These are phyloP conservation scores for Megaceryle maxima DNA, from an alignment of 2,113 vertebrate species.

Conservation along the genomic window DNA sequence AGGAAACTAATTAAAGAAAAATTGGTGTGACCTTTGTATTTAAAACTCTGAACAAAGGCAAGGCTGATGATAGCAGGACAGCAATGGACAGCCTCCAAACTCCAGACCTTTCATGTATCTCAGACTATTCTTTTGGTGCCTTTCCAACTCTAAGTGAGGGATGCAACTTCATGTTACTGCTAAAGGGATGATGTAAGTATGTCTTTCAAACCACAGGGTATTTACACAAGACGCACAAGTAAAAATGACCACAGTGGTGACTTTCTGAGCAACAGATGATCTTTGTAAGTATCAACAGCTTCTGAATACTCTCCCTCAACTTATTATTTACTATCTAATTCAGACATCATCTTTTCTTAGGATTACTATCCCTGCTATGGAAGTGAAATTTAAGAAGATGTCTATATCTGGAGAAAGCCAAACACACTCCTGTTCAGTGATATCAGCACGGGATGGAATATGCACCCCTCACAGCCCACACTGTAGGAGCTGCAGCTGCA, in stretches of 20 bases:
- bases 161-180: not conserved
- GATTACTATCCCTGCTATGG: not conserved
- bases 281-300: not conserved
- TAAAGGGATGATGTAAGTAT: not conserved
- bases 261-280: not conserved
- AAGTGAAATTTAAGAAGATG: not conserved
- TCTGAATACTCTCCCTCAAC: not conserved
- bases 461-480: not conserved
- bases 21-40: not conserved
- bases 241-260: not conserved
- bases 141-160: not conserved
- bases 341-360: not conserved
- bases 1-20: not conserved
- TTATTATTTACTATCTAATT: not conserved
- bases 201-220: not conserved
- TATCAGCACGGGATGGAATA: not conserved
- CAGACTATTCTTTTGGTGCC: not conserved
- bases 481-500: accelerated
- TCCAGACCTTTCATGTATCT: not conserved
- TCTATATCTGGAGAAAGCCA: not conserved
- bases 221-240: not conserved
- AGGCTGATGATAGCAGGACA: not conserved
- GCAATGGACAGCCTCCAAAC: not conserved
- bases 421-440: not conserved
- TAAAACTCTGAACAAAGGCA: conserved; percentile 25